These are phyloP conservation scores for Proisotoma minuta DNA, from an alignment of 2,888 invertebrate genomes.

Conservation along the genomic window DNA sequence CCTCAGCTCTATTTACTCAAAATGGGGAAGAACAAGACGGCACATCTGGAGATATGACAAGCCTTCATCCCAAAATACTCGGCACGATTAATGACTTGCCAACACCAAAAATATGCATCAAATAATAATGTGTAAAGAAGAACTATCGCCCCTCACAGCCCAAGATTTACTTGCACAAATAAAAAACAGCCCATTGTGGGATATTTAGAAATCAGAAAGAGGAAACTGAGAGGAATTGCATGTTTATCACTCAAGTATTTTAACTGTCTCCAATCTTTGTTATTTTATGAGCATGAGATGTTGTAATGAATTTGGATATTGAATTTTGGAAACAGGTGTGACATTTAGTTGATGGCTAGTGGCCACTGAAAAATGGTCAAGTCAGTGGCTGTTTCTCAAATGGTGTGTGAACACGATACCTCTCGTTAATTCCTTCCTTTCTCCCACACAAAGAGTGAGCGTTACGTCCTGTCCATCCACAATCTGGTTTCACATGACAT, in stretches of 20 bases:
- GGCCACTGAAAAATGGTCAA: constrained; percentile 38
- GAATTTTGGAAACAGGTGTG: constrained; percentile 38
- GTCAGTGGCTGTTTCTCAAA: constrained; percentile 38
- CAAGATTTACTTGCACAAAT: no score
- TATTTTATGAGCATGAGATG: no score
- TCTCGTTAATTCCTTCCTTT: constrained; percentile 26
- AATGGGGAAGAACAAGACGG: constrained; percentile 44
- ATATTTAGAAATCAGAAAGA: no score
- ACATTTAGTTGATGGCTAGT: constrained; percentile 5
- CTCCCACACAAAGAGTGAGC: background rate
- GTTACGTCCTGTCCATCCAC: constrained; percentile 2
- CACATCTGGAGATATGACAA: constrained; percentile 49
- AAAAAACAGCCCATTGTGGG: no score
- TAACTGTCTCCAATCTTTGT: no score
- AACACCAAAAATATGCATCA: constrained; percentile 48
- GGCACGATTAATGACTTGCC: constrained; percentile 49
- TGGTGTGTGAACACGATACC: constrained; percentile 48
- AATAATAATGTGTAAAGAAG: constrained; percentile 34
- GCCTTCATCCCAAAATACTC: constrained; percentile 48
- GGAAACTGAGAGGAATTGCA: no score
- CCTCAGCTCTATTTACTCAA: background rate
- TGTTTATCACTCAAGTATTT: no score
- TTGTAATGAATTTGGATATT: no score
- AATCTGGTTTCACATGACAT: background rate
- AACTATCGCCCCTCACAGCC: constrained; percentile 15